Conservation (phyloP, 2,888 invertebrate genomes). For the Bombylius discolor region DNA sequence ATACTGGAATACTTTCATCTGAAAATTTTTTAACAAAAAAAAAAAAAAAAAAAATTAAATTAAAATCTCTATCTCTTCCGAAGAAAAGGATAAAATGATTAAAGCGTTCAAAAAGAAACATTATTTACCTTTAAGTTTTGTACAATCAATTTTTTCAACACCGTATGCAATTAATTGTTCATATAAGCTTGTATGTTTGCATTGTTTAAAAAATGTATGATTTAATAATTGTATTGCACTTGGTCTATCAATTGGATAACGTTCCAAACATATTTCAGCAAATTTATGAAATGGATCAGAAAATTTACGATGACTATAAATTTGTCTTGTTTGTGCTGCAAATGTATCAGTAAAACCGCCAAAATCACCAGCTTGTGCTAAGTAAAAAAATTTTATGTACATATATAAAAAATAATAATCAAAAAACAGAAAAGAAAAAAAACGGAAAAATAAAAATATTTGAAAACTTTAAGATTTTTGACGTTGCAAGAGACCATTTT, state of each 20-base stretch:
- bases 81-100: neutral
- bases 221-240: slow-evolving; percentile 53
- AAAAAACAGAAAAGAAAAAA: neutral
- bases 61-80: too few species aligned
- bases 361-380: slow-evolving; percentile 31
- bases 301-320: slow-evolving; percentile 50
- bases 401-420: neutral
- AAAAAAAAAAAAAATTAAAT: slow-evolving; percentile 3
- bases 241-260: slow-evolving; percentile 55
- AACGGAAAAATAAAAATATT: too few species aligned
- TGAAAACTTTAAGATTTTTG: too few species aligned
- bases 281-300: slow-evolving; percentile 66
- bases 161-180: slow-evolving; percentile 28
- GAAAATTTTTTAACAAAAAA: neutral
- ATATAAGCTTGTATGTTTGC: slow-evolving; percentile 27
- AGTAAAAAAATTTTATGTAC: neutral
- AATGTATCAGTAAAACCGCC: slow-evolving; percentile 34
- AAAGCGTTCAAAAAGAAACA: slow-evolving; percentile 8
- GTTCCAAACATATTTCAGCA: slow-evolving; percentile 56
- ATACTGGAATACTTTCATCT: slow-evolving; percentile 23
- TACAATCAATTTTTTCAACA: slow-evolving; percentile 23
- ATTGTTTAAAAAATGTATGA: slow-evolving; percentile 66
- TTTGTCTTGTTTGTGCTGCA: slow-evolving; percentile 32
- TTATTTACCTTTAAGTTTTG: slow-evolving; percentile 21
- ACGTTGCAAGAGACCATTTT: too few species aligned